These are phyloP conservation scores for Bombus sibiricus DNA, from an alignment of 1,140 invertebrate species.

Conservation along the genomic window DNA sequence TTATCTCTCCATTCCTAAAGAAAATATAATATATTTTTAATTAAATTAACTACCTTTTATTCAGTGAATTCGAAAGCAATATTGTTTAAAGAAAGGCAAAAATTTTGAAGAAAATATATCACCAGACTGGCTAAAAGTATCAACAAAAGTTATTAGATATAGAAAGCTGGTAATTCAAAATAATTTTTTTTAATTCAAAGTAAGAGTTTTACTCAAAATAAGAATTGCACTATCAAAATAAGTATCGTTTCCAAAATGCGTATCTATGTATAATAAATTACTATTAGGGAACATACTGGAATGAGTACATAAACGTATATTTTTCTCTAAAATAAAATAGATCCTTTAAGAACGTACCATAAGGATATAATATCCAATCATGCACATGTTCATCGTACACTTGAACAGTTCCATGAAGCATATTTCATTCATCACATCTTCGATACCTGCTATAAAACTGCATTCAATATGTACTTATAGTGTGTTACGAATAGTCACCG, in stretches of 20 bases:
- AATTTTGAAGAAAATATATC: not conserved
- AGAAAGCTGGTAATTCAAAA: too few relatives aligned
- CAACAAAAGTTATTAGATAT: too few relatives aligned
- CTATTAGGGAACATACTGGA: too few relatives aligned
- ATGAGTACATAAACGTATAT: too few relatives aligned
- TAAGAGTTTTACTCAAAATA: too few relatives aligned
- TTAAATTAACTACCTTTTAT: not conserved
- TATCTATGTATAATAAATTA: too few relatives aligned
- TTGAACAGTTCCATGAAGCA: constrained; percentile 73
- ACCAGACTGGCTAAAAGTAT: too few relatives aligned
- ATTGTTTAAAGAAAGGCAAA: not conserved
- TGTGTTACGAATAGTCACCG: not conserved
- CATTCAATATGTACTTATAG: constrained; percentile 11
- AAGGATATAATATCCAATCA: constrained; percentile 74
- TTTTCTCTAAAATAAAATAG: too few relatives aligned
- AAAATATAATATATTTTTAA: constrained; percentile 1
- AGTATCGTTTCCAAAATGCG: too few relatives aligned
- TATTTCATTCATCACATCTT: constrained; percentile 67
- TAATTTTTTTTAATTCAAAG: too few relatives aligned
- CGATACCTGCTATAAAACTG: constrained; percentile 69
- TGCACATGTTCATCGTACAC: constrained; percentile 73
- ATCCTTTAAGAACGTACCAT: constrained; percentile 55
- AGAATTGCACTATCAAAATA: too few relatives aligned
- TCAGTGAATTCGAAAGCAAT: not conserved
- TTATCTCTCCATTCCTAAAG: constrained; percentile 65